Evolutionary conservation across 2,113 vertebrate genomes (phyloP), one percentile per base, ranked within the genome.

Genomic region (Elachura formosa): DNA sequence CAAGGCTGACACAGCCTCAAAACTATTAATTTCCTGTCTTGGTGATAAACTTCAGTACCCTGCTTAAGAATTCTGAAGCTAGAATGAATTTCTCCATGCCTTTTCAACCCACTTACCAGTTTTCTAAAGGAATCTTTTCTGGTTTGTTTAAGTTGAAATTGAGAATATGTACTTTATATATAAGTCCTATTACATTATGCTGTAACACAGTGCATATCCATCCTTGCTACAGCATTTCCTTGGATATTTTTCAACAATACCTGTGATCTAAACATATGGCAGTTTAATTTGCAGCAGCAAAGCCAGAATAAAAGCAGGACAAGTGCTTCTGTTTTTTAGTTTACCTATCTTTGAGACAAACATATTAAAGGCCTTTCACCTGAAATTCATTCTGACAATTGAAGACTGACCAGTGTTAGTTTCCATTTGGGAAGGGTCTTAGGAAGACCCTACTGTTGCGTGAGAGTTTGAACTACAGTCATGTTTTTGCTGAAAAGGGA

Each of bases 11-110:
- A 84, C 79, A 84, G 36, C 58, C 75, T 80, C 55, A 61, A 62
- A 92, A 67, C 69, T 93, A 93, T 93, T 93, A 91, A 91, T 91
- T 96, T 94, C 86, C 95, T 96, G 88, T 71, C 73, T 77, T 54
- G 9, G 18, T 86, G 55, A 87, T 67, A 81, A 85, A 81, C 15
- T 59, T 79, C 36, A 75, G 33, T 48, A 75, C 34, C 56, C 54
- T 56, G 14, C 31, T 61, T 55, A 73, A 92, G n/a, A 94, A 72
- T 23, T 55, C 26, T 29, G 61, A 87, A 25, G 33, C 38, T 67
- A 52, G 52, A 93, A 62, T 11, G 5, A 74, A 82, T 46, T 78
- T 80, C 23, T 58, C 45, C 45, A 61, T 4, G 46, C n/a, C 26
- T 76, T 82, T 55, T 82, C 0, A 0, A 36, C 11, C 5, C 2